A percentile compares a stretch with the other conserved stretches of the same genome.
Evolutionary conservation across 2,888 invertebrate genomes (phyloP).

Genomic region (Pterostichus niger): DNA sequence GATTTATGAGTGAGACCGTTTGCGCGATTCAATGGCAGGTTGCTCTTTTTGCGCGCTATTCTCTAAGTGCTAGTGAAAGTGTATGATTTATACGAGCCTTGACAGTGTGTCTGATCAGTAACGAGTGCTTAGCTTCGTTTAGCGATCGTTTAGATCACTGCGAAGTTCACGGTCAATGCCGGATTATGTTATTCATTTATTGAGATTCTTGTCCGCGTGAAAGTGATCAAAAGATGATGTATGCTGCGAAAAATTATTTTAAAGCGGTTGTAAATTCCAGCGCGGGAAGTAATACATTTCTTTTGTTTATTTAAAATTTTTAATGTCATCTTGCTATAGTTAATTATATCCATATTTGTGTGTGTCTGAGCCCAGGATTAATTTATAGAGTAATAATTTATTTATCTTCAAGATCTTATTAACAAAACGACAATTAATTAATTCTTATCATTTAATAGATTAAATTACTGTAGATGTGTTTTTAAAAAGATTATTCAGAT

Average conservation of each 20-base stretch:
- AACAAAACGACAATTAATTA: background rate
- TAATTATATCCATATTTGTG: conserved; percentile 2
- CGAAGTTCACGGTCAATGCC: conserved; percentile 42
- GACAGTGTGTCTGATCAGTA: conserved; percentile 57
- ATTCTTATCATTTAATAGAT: background rate
- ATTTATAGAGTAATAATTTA: conserved; percentile 3
- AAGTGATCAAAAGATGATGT: too few species aligned
- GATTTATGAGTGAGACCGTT: conserved; percentile 43
- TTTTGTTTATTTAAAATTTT: too few species aligned
- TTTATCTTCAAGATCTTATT: conserved; percentile 1
- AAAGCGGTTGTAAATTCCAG: background rate
- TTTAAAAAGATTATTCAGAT: conserved; percentile 3
- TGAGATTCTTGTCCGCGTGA: background rate
- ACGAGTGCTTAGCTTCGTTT: conserved; percentile 40
- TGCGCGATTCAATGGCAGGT: too few species aligned
- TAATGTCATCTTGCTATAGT: background rate
- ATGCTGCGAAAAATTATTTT: too few species aligned
- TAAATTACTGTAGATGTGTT: background rate
- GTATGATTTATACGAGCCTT: conserved; percentile 46
- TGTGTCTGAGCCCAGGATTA: background rate
- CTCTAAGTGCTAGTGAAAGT: conserved; percentile 56
- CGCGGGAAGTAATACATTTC: background rate
- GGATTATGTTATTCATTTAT: conserved; percentile 61
- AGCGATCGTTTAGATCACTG: conserved; percentile 47
- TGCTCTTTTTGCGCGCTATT: conserved; percentile 14